Evolutionary conservation across 2,113 vertebrate species (phyloP), one percentile per base, ranked within the genome.

Genomic region (Malurus cyaneus): DNA sequence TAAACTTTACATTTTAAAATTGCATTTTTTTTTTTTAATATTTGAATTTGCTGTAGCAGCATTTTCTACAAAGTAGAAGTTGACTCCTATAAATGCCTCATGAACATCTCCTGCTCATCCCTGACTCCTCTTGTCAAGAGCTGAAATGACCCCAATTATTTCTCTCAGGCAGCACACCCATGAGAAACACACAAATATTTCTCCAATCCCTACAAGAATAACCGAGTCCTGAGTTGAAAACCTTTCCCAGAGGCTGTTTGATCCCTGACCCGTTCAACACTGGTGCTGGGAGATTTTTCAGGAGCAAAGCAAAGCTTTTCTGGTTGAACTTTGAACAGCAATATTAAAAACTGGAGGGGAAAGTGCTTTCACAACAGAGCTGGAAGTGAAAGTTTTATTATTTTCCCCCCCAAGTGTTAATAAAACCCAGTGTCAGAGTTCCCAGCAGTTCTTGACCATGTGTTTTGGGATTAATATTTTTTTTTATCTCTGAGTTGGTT

Each of bases 341-440:
- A 29, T 49, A 60, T 84, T 65, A 66, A 67, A 81, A 76, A 64
- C 39, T 39, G 62, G 29, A 44, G n/a, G 34, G 65, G 18, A 24
- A 49, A 61, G 25, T 39, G n/a, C 54, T 90, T 84, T 57, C 74
- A 66, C 62, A 94, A 71, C 31, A 76, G 85, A 94, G 95, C 74
- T 81, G 67, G 84, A 96, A 82, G 28, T 18, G 59, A 62, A 72
- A 67, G 17, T 80, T 95, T 95, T 89, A 96, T 96, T 96, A 67
- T 89, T 94, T 96, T 70, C 34, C 89, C 90, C 90, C 88, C 54
- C 32, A 86, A 94, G 88, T 79, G 66, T 80, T 93, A 96, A 97
- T 93, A 96, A 97, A 97, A 96, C 73, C 5, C 17, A 50, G 85
- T 12, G 12, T 42, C 8, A 14, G 62, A 88, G 41, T 50, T 86